A percentile compares a stretch with the other conserved stretches of the same genome.
Evolutionary conservation across 2,113 vertebrate species (phyloP).

Genomic region (Helogale parvula): DNA sequence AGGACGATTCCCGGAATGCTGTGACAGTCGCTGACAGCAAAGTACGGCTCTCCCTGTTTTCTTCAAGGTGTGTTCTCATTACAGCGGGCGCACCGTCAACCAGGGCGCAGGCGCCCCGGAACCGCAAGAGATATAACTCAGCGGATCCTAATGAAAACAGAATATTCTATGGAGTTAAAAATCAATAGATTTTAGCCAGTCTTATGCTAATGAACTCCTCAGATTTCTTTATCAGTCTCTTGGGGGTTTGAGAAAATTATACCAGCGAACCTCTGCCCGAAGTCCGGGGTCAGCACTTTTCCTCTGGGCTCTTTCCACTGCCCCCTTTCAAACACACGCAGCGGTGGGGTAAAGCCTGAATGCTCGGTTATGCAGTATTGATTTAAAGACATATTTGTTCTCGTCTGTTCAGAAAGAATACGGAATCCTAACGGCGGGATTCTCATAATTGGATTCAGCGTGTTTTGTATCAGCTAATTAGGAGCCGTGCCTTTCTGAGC

Average conservation of each 20-base stretch:
- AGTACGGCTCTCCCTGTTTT: not conserved
- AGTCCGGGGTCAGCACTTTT: constrained; percentile 60
- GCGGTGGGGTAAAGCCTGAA: rapidly evolving
- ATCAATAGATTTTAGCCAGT: constrained; percentile 77
- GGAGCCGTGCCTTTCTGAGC: not conserved
- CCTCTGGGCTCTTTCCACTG: not conserved
- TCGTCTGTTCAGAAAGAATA: constrained; percentile 61
- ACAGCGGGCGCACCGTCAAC: not conserved
- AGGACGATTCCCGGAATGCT: not conserved
- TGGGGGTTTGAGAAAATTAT: constrained; percentile 42
- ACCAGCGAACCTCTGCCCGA: not conserved
- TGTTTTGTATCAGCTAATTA: constrained; percentile 77
- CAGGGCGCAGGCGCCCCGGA: not conserved
- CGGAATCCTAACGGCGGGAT: not conserved
- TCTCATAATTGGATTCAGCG: constrained; percentile 74
- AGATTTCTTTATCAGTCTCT: constrained; percentile 59
- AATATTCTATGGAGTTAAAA: constrained; percentile 70
- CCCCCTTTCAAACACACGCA: not conserved
- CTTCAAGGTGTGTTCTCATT: constrained; percentile 59
- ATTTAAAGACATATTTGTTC: constrained; percentile 70
- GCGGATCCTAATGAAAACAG: constrained; percentile 64
- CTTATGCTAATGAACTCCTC: constrained; percentile 74
- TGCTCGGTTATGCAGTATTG: constrained; percentile 32
- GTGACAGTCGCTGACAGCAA: constrained; percentile 53
- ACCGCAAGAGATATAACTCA: not conserved